These are phyloP conservation scores for Talpa occidentalis DNA, from an alignment of 2,113 vertebrate species.

Conservation along the genomic window DNA sequence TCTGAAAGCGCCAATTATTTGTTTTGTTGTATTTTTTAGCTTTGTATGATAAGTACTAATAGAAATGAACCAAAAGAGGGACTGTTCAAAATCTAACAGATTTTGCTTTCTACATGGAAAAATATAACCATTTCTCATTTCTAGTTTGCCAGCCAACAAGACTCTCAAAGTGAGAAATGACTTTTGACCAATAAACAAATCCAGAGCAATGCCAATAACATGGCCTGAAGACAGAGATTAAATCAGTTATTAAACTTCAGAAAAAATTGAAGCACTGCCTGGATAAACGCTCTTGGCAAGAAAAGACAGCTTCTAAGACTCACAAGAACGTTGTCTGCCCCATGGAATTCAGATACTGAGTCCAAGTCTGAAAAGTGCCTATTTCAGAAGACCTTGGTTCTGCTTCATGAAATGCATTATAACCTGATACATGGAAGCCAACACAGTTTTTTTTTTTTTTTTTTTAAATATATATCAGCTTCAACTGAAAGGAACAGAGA, in stretches of 20 bases:
- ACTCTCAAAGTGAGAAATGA: slow-evolving; percentile 27
- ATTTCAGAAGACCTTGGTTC: slow-evolving; percentile 12
- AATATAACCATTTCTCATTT: slow-evolving; percentile 5
- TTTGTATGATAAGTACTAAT: background rate
- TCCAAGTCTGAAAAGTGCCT: background rate
- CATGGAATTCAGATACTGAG: background rate
- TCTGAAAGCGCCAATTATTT: background rate
- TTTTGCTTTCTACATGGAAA: background rate
- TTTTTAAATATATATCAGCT: background rate
- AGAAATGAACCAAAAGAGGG: background rate
- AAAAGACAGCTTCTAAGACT: background rate
- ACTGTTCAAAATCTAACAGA: background rate
- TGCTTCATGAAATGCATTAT: background rate
- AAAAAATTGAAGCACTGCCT: background rate
- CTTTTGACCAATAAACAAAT: background rate
- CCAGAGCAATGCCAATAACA: background rate
- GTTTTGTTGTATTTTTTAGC: background rate
- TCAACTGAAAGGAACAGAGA: background rate
- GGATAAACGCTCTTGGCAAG: background rate
- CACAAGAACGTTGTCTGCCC: background rate
- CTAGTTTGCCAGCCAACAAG: background rate
- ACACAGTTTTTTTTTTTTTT: background rate
- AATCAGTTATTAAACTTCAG: background rate
- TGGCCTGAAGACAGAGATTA: slow-evolving; percentile 27
- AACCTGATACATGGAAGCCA: background rate